Evolutionary conservation across 92 coral and sea anemone species (phyloP), one percentile per base, ranked within the genome.

Genomic region (Phenganax stokvisi): DNA sequence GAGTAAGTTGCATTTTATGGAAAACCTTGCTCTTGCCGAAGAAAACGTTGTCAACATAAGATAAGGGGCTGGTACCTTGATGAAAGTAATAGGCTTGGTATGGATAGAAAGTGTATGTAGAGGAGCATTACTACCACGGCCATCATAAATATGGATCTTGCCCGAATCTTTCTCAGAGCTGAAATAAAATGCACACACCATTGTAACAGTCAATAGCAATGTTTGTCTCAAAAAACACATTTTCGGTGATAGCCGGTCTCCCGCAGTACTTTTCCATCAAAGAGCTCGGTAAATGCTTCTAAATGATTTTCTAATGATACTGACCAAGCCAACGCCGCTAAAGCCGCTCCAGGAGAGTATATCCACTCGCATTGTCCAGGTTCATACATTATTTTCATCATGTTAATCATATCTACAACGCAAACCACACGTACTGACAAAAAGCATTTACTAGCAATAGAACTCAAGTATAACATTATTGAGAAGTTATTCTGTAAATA

Each of bases 321-420:
- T 53, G 88, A 91, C 98, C 99, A 96, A 59, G 97, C 99, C 0
- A 96, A 89, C 0, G 93, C 92, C 6, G 97, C 97, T 6, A 92
- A 76, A 10, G 91, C 99, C 11, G 96, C 97, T 77, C 99, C 99
- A 69, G 92, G 89, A 3, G 97, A 89, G 54, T 80, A 92, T 44
- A 96, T 87, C 99, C 99, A 96, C 81, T 96, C 99, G 86, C 99
- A 96, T 75, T 92, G 97, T 11, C 97, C 99, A 4, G 99, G 99
- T 60, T 84, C 79, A 55, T 85, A 91, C 9, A 55, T 80, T 64
- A 96, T 63, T 71, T 93, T 92, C 84, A 96, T 76, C 99, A 96
- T 96, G 88, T 96, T 96, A 52, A 96, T 96, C 99, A 96, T 96
- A 64, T 96, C 99, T 92, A 82, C 30, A 64, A 84, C 57, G 65